phyloP scores from a whole-genome alignment of 1,140 invertebrate species.

The Rhagoletis zephyria region DNA sequence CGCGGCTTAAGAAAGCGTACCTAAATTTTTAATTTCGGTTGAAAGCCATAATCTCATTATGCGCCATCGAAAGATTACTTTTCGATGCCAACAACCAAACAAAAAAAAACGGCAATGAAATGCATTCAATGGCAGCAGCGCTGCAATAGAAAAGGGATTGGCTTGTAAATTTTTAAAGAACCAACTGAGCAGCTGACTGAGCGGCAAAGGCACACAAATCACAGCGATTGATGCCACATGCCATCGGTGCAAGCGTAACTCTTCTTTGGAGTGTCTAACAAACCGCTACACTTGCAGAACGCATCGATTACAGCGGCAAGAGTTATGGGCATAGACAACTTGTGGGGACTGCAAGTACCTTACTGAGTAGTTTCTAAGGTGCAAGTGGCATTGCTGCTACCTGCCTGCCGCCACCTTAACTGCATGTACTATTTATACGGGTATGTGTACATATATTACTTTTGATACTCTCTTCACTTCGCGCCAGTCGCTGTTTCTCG shows the following conservation, averaged over 20 bases:
- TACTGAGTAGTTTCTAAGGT: background rate
- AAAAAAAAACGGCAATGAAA: background rate
- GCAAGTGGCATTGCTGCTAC: background rate
- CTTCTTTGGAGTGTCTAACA: constrained; percentile 6
- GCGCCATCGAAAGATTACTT: background rate
- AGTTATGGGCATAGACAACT: background rate
- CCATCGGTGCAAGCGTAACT: constrained; percentile 55
- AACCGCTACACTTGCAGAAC: background rate
- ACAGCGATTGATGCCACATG: constrained; percentile 51
- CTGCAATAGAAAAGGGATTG: background rate
- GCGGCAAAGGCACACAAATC: constrained; percentile 59
- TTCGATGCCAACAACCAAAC: background rate
- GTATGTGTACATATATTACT: background rate
- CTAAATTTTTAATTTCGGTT: background rate
- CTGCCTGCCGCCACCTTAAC: background rate
- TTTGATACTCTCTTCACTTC: background rate
- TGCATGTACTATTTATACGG: background rate
- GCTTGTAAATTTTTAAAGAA: constrained; percentile 31
- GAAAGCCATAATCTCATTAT: constrained; percentile 49
- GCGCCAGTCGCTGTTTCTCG: background rate
- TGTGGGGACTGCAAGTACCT: background rate
- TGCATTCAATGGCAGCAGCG: background rate
- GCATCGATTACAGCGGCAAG: background rate
- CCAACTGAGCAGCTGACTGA: background rate
- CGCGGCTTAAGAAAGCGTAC: background rate